Evolutionary conservation across 2,113 vertebrate genomes (phyloP).

Genomic region (Oryzias melastigma): DNA sequence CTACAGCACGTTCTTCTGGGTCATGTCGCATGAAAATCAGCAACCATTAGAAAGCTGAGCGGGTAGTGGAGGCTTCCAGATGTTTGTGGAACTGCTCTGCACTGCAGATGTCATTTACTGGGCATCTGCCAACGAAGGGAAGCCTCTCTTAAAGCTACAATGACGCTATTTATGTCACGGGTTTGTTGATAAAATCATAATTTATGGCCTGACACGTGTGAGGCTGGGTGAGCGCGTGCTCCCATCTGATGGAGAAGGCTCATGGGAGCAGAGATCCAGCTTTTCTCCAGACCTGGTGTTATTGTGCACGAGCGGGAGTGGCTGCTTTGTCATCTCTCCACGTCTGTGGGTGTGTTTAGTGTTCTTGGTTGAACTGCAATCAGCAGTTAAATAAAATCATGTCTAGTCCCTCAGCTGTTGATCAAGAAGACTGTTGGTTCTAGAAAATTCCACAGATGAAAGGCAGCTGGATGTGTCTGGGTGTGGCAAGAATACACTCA

Average conservation of each 20-base stretch:
- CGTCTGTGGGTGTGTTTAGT: neutral
- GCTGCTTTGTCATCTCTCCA: conserved; percentile 18
- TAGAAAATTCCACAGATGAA: too few species aligned
- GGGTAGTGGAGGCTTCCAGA: neutral
- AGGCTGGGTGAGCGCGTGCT: too few species aligned
- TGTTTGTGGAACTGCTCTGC: conserved; percentile 44
- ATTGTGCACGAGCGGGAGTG: conserved; percentile 43
- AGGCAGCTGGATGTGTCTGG: too few species aligned
- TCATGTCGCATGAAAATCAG: too few species aligned
- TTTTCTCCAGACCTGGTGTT: conserved; percentile 10
- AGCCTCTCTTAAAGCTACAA: conserved; percentile 65
- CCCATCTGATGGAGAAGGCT: too few species aligned
- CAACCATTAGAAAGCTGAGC: too few species aligned
- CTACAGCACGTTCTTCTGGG: too few species aligned
- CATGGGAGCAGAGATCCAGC: neutral
- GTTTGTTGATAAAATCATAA: too few species aligned
- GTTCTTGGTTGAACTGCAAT: conserved; percentile 7
- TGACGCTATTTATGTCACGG: conserved; percentile 15
- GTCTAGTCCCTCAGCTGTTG: neutral
- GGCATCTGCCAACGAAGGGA: conserved; percentile 49
- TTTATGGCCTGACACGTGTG: too few species aligned
- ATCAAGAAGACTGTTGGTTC: conserved; percentile 9
- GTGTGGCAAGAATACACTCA: too few species aligned
- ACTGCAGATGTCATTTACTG: conserved; percentile 70
- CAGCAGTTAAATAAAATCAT: neutral